Evolutionary conservation across 1,140 invertebrate genomes (phyloP), one percentile per base, ranked within the genome.

Genomic region (Meloidogyne floridensis): DNA sequence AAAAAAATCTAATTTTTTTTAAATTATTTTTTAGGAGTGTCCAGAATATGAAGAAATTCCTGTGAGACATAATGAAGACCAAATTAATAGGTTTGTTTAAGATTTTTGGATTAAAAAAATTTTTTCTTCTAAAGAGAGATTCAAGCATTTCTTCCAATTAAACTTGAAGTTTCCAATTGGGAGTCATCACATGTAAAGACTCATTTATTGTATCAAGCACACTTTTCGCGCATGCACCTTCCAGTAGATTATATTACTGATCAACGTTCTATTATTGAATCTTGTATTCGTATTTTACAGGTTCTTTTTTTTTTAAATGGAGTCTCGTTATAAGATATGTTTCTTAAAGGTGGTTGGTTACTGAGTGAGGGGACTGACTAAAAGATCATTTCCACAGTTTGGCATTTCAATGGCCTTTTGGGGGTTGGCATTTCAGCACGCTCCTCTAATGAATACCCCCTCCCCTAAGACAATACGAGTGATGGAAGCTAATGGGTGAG

Each of bases 21-120:
- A 85, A n/a, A 84, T 11, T 42, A 8, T 70, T 80, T 87, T 89
- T 51, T 84, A 92, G 91, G 93, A 96, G 90, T 93, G 94, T 15
- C 92, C 95, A 83, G 97, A 99, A 90, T 99, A 97, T 89, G 93
- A 93, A 75, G 94, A 97, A 87, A 92, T 99, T 72, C 98, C 98
- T 0, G 97, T 99, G 8, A 92, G 98, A 74, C 98, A 99, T 90
- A 99, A 99, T 91, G 98, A 99, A 92, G 97, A 99, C 91, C 91
- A 94, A 81, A 92, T 96, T 70, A 99, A 99, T 91, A 94, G 93
- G 94, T 51, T 42, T 72, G 10, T 75, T 32, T 18, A 43, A 80
- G 43, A 13, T 78, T n/a, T 72, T 42, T 43, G 9, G 6, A 70
- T 42, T 56, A 70, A 53, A 56, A 59, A n/a, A 56, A 77, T 80